Conservation (phyloP, 2,888 invertebrate species). For the Nemurella pictetii region DNA sequence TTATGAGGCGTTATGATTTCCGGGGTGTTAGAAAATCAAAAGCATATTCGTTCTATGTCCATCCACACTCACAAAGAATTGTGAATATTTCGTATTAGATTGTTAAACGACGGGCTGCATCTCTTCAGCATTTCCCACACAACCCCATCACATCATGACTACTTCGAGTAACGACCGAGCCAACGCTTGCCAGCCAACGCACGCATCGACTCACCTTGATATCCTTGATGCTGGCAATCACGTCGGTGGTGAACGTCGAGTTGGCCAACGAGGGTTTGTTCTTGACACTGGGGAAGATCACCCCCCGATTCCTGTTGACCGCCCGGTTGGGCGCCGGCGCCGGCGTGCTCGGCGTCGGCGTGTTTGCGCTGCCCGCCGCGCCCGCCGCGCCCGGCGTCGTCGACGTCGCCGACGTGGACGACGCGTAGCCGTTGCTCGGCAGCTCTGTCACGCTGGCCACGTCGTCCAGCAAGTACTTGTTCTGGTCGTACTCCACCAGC, state of each 20-base stretch:
- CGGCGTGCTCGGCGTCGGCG: slow-evolving; percentile 43
- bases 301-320: slow-evolving; percentile 71
- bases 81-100: too few species aligned
- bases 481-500: slow-evolving; percentile 76
- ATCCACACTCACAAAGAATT: too few species aligned
- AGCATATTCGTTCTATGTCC: too few species aligned
- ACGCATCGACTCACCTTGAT: slow-evolving; percentile 68
- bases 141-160: too few species aligned
- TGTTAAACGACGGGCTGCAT: too few species aligned
- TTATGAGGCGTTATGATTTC: too few species aligned
- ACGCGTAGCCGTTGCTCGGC: slow-evolving; percentile 49
- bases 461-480: slow-evolving; percentile 49
- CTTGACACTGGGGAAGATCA: slow-evolving; percentile 89
- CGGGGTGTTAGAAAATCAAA: too few species aligned
- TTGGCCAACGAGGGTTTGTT: slow-evolving; percentile 85
- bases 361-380: slow-evolving; percentile 44
- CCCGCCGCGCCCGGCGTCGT: slow-evolving; percentile 44
- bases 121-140: too few species aligned
- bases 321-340: slow-evolving; percentile 34
- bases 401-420: slow-evolving; percentile 39
- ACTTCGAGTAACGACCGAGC: too few species aligned
- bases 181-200: too few species aligned
- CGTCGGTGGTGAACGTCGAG: slow-evolving; percentile 78
- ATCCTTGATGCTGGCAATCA: slow-evolving; percentile 72
- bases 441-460: slow-evolving; percentile 46